phyloP scores from a whole-genome alignment of 1,140 invertebrate species.

The Brachionus sp. region DNA sequence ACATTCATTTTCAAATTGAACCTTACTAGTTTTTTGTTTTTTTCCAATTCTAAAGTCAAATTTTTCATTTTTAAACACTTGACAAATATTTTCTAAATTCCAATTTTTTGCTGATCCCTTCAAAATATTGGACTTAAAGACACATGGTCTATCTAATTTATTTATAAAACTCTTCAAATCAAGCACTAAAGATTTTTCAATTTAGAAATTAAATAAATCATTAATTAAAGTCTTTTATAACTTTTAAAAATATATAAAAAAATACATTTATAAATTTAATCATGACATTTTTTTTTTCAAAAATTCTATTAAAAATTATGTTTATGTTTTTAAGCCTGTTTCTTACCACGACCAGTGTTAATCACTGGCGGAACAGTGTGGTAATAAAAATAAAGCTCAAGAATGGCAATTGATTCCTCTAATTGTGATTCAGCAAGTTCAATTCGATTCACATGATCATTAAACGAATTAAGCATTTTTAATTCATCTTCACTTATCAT shows the following conservation, averaged over 20 bases:
- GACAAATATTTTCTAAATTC: background rate
- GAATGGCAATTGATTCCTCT: background rate
- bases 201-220: background rate
- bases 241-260: background rate
- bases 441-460: background rate
- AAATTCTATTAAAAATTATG: background rate
- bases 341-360: background rate
- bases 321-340: background rate
- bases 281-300: background rate
- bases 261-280: background rate
- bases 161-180: background rate
- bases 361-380: background rate
- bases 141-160: conserved; percentile 17
- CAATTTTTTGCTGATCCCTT: background rate
- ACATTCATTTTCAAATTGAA: conserved; percentile 73
- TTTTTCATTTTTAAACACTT: background rate
- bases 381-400: conserved; percentile 36
- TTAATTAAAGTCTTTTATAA: background rate
- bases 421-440: conserved; percentile 23
- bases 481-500: conserved; percentile 34
- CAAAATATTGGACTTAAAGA: background rate
- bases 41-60: conserved; percentile 30
- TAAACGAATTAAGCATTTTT: conserved; percentile 16
- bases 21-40: conserved; percentile 50
- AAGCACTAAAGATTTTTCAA: background rate